These are phyloP conservation scores for Gobius niger DNA, from an alignment of 2,113 vertebrate species.

Conservation along the genomic window DNA sequence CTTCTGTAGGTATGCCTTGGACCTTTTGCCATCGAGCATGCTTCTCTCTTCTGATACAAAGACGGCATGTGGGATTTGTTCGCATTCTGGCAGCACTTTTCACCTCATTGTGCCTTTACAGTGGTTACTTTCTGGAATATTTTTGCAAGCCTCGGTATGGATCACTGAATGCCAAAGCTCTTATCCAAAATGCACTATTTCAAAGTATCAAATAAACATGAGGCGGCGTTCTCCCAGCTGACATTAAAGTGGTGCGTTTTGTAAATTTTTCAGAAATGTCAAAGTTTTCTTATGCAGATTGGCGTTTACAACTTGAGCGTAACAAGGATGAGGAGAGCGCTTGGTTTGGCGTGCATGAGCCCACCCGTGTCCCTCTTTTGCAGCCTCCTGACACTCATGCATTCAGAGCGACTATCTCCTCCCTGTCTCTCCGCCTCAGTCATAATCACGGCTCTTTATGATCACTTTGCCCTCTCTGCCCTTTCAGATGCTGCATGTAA, in stretches of 20 bases:
- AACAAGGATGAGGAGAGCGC: conserved; percentile 8
- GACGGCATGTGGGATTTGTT: conserved; percentile 52
- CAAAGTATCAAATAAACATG: conserved; percentile 61
- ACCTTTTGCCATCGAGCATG: conserved; percentile 36
- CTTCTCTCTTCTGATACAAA: conserved; percentile 53
- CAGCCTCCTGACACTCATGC: conserved; percentile 66
- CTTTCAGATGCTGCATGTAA: conserved; percentile 76
- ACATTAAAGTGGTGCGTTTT: conserved; percentile 35
- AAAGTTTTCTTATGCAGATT: conserved; percentile 30
- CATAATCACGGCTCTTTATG: conserved; percentile 80
- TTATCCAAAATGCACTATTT: conserved; percentile 36
- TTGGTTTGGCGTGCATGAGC: conserved; percentile 52
- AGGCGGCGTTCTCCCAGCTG: conserved; percentile 36
- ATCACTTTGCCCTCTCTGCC: conserved; percentile 76
- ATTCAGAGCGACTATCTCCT: conserved; percentile 68
- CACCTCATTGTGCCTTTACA: conserved; percentile 44
- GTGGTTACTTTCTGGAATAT: conserved; percentile 47
- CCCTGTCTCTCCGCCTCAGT: conserved; percentile 60
- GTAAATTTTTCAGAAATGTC: conserved; percentile 45
- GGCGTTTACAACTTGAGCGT: conserved; percentile 28
- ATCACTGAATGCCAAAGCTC: conserved; percentile 53
- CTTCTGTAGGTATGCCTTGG: conserved; percentile 46
- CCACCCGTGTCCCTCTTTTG: conserved; percentile 40
- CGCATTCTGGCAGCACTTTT: conserved; percentile 51
- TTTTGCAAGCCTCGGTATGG: conserved; percentile 44